phyloP scores from a whole-genome alignment of 2,797 vertebrate genomes.

The Nothura maculosa region DNA sequence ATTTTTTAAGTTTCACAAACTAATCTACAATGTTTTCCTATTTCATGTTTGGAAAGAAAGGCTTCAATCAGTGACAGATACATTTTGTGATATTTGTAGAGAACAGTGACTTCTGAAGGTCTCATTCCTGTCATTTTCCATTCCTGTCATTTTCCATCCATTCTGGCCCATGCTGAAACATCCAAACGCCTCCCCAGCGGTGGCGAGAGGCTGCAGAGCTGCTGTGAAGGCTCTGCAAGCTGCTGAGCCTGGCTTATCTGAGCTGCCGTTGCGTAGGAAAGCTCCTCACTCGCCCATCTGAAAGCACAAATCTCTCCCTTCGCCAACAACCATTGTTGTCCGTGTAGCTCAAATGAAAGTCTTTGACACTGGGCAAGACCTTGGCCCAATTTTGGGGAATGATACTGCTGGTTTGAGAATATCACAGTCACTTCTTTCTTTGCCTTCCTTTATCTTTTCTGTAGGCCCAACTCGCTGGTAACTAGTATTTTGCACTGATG shows the following conservation, averaged over 20 bases:
- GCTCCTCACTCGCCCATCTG: neutral
- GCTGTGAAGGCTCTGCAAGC: neutral
- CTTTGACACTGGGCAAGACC: neutral
- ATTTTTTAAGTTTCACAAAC: neutral
- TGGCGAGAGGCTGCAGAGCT: neutral
- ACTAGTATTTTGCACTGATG: neutral
- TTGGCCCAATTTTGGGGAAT: neutral
- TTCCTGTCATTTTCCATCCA: slow-evolving; percentile 1
- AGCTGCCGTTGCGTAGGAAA: neutral
- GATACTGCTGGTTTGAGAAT: rapidly evolving
- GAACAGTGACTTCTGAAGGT: neutral
- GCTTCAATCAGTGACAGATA: neutral
- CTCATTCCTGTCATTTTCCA: neutral
- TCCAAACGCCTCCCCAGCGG: neutral
- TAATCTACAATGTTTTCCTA: neutral
- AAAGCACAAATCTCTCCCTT: neutral
- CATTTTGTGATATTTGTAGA: neutral
- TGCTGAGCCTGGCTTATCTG: neutral
- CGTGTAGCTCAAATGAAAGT: neutral
- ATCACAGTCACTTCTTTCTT: neutral
- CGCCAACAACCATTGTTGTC: neutral
- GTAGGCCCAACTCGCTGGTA: neutral
- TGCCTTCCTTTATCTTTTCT: neutral
- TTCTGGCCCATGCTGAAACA: neutral
- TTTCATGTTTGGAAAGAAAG: neutral